Conservation (phyloP, 2,797 vertebrate genomes). For the Spheniscus humboldti region DNA sequence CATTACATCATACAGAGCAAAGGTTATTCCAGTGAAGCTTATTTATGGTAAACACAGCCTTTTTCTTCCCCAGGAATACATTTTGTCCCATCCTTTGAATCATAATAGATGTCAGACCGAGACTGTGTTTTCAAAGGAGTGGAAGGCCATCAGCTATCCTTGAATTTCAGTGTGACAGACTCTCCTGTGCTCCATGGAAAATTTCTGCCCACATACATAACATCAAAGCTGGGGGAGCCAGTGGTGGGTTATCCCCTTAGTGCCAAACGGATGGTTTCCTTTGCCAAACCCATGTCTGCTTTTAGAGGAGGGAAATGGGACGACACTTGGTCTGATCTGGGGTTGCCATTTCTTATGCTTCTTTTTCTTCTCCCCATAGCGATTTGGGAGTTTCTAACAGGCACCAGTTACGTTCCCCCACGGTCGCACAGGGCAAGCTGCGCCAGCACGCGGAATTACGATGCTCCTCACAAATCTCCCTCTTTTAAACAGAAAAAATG, state of each 20-base stretch:
- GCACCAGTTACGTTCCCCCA: neutral
- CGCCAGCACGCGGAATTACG: neutral
- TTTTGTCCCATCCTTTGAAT: neutral
- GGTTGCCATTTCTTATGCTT: neutral
- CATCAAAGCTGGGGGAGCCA: rapidly evolving
- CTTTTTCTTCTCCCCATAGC: neutral
- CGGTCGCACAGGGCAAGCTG: rapidly evolving
- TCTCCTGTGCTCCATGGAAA: neutral
- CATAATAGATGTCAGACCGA: neutral
- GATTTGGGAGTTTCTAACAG: neutral
- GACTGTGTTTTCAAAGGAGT: neutral
- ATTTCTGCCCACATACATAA: neutral
- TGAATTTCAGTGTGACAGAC: neutral
- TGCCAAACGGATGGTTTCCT: neutral
- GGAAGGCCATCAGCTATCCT: neutral
- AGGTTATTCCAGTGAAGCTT: neutral
- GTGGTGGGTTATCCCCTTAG: neutral
- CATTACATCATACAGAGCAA: neutral
- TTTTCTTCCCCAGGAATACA: neutral
- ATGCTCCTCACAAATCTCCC: neutral
- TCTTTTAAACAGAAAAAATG: conserved; percentile 87
- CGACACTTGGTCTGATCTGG: neutral
- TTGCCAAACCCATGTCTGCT: neutral
- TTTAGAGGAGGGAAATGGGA: neutral
- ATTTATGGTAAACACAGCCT: neutral